Evolutionary conservation across 2,888 invertebrate species (phyloP), one percentile per base, ranked within the genome.

Genomic region (Phrixothrix hirtus): DNA sequence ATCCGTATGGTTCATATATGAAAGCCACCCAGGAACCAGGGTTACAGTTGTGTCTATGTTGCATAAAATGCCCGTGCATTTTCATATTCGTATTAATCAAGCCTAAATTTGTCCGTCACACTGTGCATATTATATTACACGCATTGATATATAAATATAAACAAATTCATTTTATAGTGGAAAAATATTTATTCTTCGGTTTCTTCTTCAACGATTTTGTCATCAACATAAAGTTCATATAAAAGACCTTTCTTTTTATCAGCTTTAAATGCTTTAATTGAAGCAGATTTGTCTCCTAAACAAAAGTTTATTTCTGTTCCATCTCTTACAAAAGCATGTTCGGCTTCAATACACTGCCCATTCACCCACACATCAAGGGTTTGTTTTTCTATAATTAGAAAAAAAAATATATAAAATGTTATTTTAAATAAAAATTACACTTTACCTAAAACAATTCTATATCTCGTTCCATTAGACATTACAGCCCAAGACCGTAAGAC

Each of bases 271-370:
- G 83, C 80, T 64, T 77, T 78, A 29, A 71, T 64, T 1, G 62
- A 57, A 1, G 80, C 83, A 12, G 75, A 70, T 6, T 68, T 64
- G 10, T 76, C 76, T 1, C 78, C 81, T 6, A 89, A 71, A 36
- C 79, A 74, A 71, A 95, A 94, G 59, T 83, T 82, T 39, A 91
- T 93, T 74, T 92, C 89, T 0, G 92, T 91, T 12, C 94, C 94
- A 41, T 86, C 86, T 59, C 92, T 89, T 5, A 88, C 86, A 70
- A 95, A 95, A 66, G 86, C 87, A 39, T 85, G 87, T 87, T 92
- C 83, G 0, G 84, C 82, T 58, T 87, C 85, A 6, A 85, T 75
- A 68, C 81, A 79, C 57, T 80, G 72, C 10, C 90, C 90, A 72
- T 91, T 89, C 0, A 88, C 82, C 86, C 88, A 89, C 14, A 92